These are phyloP conservation scores for Lithobates pipiens DNA, from an alignment of 2,797 vertebrate species.

Conservation along the genomic window DNA sequence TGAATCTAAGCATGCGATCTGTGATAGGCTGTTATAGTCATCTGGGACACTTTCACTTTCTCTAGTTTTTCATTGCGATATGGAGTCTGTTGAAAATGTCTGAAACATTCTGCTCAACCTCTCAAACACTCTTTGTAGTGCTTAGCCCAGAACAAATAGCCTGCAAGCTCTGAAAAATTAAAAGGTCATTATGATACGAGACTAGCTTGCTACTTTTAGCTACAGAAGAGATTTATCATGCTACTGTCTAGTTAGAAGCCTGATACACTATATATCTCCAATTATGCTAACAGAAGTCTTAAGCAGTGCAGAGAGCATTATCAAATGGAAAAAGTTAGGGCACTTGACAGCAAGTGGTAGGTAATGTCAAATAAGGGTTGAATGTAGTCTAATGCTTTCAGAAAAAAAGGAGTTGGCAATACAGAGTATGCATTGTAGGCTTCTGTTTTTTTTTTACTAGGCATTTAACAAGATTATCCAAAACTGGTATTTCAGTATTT, in stretches of 20 bases:
- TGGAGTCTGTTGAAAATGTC: not conserved
- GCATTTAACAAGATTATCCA: too few species aligned
- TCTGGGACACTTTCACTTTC: not conserved
- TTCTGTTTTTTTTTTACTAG: not conserved
- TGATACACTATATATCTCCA: constrained; percentile 53
- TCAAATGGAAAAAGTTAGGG: constrained; percentile 54
- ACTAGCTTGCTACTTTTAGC: constrained; percentile 47
- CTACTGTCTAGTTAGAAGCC: constrained; percentile 45
- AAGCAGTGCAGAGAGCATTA: constrained; percentile 48
- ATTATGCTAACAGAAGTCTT: constrained; percentile 49
- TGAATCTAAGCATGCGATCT: not conserved
- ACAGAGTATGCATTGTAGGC: not conserved
- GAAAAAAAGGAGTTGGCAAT: not conserved
- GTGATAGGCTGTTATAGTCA: not conserved
- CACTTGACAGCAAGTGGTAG: constrained; percentile 33
- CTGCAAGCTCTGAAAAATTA: constrained; percentile 44
- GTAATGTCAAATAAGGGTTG: constrained; percentile 39
- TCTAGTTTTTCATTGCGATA: not conserved
- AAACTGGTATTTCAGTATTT: too few species aligned
- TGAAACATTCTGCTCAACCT: not conserved
- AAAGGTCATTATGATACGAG: constrained; percentile 49
- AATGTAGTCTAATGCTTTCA: not conserved
- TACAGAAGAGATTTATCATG: constrained; percentile 45
- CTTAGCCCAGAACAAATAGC: constrained; percentile 31
- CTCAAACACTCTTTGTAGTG: constrained; percentile 2